Base-by-base conservation (phyloP, 2,888 invertebrate genomes). In the Rosalia funebris region DNA sequence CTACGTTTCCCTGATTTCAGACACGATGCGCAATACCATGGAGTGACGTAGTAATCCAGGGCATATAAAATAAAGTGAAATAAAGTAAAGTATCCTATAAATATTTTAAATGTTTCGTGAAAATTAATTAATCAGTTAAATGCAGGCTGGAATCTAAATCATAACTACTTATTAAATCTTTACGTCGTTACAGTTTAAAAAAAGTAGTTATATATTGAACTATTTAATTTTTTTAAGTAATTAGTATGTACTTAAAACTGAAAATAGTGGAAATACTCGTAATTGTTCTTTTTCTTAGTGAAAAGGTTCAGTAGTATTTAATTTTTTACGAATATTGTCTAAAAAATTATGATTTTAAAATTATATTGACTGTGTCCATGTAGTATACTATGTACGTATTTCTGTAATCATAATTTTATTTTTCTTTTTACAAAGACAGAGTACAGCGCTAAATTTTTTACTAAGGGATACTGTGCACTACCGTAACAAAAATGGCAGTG, bases 41-140 rank as follows among this genome's bases (percentile, higher is more conserved):
- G n/a, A 16, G 46, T 14, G 46, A 20, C 31, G 12, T 32, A 12
- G 20, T 46, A 46, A 46, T 46, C 32, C 32, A 1, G 31, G 32
- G 16, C 31, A 44, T 44, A 19, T 44, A 44, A 25, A 19, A 44
- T 25, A 11, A 11, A 14, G 4, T 15, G 3, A n/a, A n/a, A 32
- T 46, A 46, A 32, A 2, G 34, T 25, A 25, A 25, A n/a, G n/a
- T 25, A 2, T 12, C 20, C 11, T n/a, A 1, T 19, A 12, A 44
- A 20, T 11, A 12, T 1, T 44, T n/a, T 44, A 44, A 44, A n/a
- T n/a, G 16, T 12, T 31, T n/a, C n/a, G 46, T 46, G 9, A 32
- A 46, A 32, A 46, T n/a, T 2, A 32, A 46, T 25, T 25, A 44
- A 44, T 44, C 20, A 44, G 20, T 25, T 44, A 44, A 0, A 14